Evolutionary conservation across 2,888 invertebrate genomes (phyloP), one percentile per base, ranked within the genome.

Genomic region (Microctonus brassicae): DNA sequence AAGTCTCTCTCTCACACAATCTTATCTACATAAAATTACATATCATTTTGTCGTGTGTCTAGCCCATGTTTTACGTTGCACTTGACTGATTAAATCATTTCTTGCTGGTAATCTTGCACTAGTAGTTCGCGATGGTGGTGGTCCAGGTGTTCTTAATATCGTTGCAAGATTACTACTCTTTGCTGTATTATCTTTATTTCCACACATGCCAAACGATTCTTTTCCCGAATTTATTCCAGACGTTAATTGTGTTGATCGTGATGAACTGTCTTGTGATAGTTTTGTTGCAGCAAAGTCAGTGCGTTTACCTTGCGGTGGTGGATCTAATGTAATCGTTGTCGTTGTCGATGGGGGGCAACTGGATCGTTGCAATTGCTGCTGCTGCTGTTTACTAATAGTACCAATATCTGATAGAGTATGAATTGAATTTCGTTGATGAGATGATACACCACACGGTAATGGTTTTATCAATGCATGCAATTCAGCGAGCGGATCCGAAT

Each of bases 81-180:
- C 92, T 80, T 95, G 94, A 26, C 92, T 92, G 94, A 95, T 94
- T 85, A 95, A 90, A 84, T 95, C 95, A 87, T 94, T 95, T 67
- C 95, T 91, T 83, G 95, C 94, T 5, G 95, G 95, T 73, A 95
- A 93, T 86, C 94, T 94, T 82, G 95, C 96, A 88, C 95, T 95
- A 34, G 95, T 95, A 61, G 94, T 93, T 78, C 96, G 83, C 73
- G 82, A 84, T n/a, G 82, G 85, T 7, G 80, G 82, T 62, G 84
- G 82, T 71, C 84, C 82, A 29, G 83, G 73, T 22, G 80, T 80
- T 57, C 83, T 73, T 42, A 86, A 63, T 33, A 84, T 83, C 20
- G 82, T 83, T 1, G 81, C 78, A 22, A 85, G 68, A 42, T 73
- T 76, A 55, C n/a, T n/a, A n/a, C 74, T 77, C 9, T 75, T 60